These are phyloP conservation scores for Rhaphigaster nebulosa DNA, from an alignment of 2,888 invertebrate species.

Conservation along the genomic window DNA sequence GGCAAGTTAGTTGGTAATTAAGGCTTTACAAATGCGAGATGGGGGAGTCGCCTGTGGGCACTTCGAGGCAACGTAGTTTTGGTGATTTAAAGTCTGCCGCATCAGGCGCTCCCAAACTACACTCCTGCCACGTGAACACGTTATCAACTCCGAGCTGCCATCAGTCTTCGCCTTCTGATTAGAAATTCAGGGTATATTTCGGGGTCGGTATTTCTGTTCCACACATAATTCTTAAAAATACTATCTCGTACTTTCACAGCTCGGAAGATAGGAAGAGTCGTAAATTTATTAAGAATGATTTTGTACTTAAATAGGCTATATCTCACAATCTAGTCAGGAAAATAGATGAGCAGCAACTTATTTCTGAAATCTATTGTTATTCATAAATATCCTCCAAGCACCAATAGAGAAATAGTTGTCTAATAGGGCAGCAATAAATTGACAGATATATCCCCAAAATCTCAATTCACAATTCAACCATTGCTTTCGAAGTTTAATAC, in stretches of 20 bases:
- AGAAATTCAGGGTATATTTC: background rate
- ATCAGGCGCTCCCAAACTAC: slow-evolving; percentile 46
- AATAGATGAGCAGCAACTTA: background rate
- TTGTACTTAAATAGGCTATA: background rate
- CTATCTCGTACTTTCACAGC: background rate
- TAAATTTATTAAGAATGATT: background rate
- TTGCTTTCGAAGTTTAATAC: no score
- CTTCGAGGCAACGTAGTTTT: background rate
- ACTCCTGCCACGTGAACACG: slow-evolving; percentile 26
- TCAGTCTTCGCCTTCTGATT: slow-evolving; percentile 23
- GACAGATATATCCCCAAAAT: no score
- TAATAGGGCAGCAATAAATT: no score
- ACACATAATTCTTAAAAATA: background rate
- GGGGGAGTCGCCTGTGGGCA: slow-evolving; percentile 49
- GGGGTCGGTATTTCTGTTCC: slow-evolving; percentile 5
- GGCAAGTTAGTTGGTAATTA: slow-evolving; percentile 49
- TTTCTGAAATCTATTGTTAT: background rate
- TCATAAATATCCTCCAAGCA: background rate
- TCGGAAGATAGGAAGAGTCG: background rate
- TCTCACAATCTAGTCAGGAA: background rate
- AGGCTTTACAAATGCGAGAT: slow-evolving; percentile 49
- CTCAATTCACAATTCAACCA: no score
- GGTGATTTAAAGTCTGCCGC: slow-evolving; percentile 47
- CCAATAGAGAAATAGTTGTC: background rate
- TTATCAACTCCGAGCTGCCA: slow-evolving; percentile 1